Evolutionary conservation across 2,888 invertebrate genomes (phyloP), one percentile per base, ranked within the genome.

Genomic region (Melitaea athalia): DNA sequence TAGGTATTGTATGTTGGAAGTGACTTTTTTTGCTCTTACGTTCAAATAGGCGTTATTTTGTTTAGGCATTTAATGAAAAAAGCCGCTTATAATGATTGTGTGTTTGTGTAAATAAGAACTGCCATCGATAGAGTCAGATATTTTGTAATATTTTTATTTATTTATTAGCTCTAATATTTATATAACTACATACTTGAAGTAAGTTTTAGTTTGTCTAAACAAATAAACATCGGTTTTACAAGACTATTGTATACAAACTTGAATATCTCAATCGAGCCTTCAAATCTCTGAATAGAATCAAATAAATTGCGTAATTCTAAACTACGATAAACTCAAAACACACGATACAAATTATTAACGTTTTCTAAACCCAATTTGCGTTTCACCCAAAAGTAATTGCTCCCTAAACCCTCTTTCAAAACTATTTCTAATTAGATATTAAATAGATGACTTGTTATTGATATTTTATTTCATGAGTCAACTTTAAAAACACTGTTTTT

Each of bases 1-100:
- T 47, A n/a, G n/a, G n/a, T n/a, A 55, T 61, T 64, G 8, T 59
- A 38, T 64, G 55, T 24, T 24, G 3, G 24, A 24, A 24, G 3
- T 24, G 24, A 24, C 24, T 24, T 24, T 24, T 24, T 24, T 24
- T 49, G 50, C 31, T 53, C 11, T 24, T 38, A 17, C 31, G 15
- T 52, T 15, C 17, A 31, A 24, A 38, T 24, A 24, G 24, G 24
- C 24, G 24, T 24, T 24, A 24, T 24, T 24, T 24, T 24, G 24
- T 24, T 24, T 24, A 24, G 3, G 24, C 3, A 24, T 24, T 1
- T 24, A 24, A 24, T 24, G 24, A 24, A 24, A 24, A 24, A 24
- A 24, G 1, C 1, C 1, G 24, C 24, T 24, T 24, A 24, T 24
- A 1, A 24, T 24, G 24, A 24, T 24, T 24, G 24, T 24, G 24